These are phyloP conservation scores for Mythimna vitellina DNA, from an alignment of 2,888 invertebrate species.

Conservation along the genomic window DNA sequence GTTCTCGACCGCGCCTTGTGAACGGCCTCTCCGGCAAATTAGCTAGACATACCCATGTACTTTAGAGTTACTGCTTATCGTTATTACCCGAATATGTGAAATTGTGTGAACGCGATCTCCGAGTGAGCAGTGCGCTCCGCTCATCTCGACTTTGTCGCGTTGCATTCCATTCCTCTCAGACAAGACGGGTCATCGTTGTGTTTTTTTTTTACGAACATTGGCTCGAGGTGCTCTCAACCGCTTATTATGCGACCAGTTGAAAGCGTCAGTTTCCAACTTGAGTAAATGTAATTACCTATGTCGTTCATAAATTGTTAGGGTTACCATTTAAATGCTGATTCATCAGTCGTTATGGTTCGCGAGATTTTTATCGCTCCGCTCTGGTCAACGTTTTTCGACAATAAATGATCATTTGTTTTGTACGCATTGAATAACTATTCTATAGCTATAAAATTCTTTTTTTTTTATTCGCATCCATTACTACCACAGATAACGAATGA, in stretches of 20 bases:
- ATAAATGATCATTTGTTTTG: constrained; percentile 54
- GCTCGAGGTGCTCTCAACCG: constrained; percentile 72
- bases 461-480: not conserved
- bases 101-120: constrained; percentile 71
- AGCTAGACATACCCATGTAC: constrained; percentile 78
- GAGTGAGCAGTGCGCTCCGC: constrained; percentile 68
- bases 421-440: constrained; percentile 39
- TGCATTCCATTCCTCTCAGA: constrained; percentile 74
- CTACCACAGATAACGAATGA: not conserved
- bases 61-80: constrained; percentile 77
- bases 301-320: constrained; percentile 64
- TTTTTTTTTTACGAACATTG: constrained; percentile 76
- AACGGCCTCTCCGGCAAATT: constrained; percentile 78
- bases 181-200: constrained; percentile 80
- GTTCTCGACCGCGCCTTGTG: constrained; percentile 83
- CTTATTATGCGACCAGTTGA: constrained; percentile 78
- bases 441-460: constrained; percentile 14
- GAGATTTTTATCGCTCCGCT: constrained; percentile 71
- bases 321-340: constrained; percentile 80
- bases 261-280: constrained; percentile 74
- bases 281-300: constrained; percentile 71
- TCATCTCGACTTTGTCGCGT: constrained; percentile 85
- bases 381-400: constrained; percentile 68
- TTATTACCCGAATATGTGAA: constrained; percentile 81
- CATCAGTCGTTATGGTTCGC: constrained; percentile 75